Conservation (phyloP, 2,797 vertebrate species). For the Dallia pectoralis region DNA sequence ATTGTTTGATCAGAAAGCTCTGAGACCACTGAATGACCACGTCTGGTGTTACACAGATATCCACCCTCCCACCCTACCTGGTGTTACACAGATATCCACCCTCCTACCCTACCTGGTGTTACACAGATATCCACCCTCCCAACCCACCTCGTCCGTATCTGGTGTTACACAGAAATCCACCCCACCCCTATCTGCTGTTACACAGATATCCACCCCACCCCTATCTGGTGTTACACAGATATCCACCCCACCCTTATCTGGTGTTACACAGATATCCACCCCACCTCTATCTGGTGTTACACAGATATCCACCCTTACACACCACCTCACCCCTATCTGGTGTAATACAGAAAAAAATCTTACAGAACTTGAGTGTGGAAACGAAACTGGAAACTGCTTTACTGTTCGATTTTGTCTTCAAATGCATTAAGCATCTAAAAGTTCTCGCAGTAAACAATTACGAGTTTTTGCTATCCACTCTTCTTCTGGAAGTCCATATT, state of each 20-base stretch:
- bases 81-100: too few relatives aligned
- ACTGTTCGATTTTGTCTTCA: conserved; percentile 16
- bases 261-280: too few relatives aligned
- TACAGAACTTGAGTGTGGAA: conserved; percentile 37
- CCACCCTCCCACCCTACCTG: too few relatives aligned
- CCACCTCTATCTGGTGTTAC: too few relatives aligned
- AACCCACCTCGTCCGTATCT: too few relatives aligned
- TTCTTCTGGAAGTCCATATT: not conserved
- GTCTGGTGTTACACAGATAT: too few relatives aligned
- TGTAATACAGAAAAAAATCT: conserved; percentile 18
- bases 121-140: conserved; percentile 11
- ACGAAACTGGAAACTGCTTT: conserved; percentile 28
- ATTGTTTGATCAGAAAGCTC: conserved; percentile 28
- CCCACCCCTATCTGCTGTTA: conserved; percentile 1
- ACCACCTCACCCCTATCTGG: too few relatives aligned
- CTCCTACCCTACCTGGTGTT: too few relatives aligned
- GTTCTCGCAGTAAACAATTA: conserved; percentile 3
- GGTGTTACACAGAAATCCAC: conserved; percentile 21
- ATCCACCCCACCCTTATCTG: too few relatives aligned
- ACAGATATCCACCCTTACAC: too few relatives aligned
- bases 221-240: conserved; percentile 15
- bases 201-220: conserved; percentile 1
- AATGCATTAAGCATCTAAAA: conserved; percentile 31
- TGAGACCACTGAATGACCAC: conserved; percentile 50
- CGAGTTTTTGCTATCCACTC: conserved; percentile 23